Base-by-base conservation (phyloP, 2,113 vertebrate genomes). In the Orycteropus afer region DNA sequence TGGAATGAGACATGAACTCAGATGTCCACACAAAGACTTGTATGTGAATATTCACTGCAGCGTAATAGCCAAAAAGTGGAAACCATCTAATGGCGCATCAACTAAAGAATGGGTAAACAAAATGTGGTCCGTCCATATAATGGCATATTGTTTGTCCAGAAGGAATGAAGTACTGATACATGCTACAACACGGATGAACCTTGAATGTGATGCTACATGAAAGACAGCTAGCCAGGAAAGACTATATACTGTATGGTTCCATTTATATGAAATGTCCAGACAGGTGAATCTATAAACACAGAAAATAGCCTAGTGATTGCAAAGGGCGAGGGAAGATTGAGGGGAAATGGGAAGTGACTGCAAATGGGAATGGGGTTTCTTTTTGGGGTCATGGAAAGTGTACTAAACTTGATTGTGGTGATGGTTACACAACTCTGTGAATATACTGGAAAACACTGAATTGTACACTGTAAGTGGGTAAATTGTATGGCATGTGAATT, bases 1-100 rank as follows among this genome's bases (percentile, higher is more conserved):
- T 57, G 45, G 67, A 42, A 78, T 86, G 40, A 92, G 82, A 78
- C 86, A 92, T 80, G 40, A 93, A 80, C 51, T 42, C 29, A 7
- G 40, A 23, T 40, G 65, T 49, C 32, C 51, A 11, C 34, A 67
- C 74, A 69, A 78, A 85, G 42, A 18, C 15, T 29, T 78, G n/a
- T n/a, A n/a, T n/a, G n/a, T n/a, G n/a, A 49, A 79, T 34, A 55
- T 86, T 71, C 83, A 80, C 34, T 57, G 45, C 57, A n/a, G 59
- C 45, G 27, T 78, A 67, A 55, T 15, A 27, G 40, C 9, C 51
- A 27, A 78, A 76, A 78, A 67, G 37, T 47, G 7, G 45, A 69
- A 45, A 14, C 14, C n/a, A n/a, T n/a, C n/a, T n/a, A n/a, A 57
- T 40, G 37, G 27, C 42, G 34, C 59, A 78, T 49, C n/a, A n/a